Percentiles rank a stretch among this genome's conserved stretches.
Evolutionary conservation across 2,888 invertebrate species (phyloP).

Genomic region (Amiota mariae): DNA sequence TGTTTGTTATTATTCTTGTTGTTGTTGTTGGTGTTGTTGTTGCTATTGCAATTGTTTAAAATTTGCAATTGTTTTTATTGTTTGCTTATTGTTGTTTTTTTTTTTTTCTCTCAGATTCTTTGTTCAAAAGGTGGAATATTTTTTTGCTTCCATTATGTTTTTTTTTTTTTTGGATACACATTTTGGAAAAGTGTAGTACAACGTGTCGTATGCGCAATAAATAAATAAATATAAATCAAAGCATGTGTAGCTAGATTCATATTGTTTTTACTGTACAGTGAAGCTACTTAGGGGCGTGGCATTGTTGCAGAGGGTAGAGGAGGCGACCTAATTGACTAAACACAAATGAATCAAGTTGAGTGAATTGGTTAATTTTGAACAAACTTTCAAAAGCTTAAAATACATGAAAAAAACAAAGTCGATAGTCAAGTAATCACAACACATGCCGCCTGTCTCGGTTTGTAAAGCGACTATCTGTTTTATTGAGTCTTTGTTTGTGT

Average conservation of each 20-base stretch:
- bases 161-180: no score
- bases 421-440: conserved; percentile 25
- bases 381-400: conserved; percentile 21
- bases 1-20: conserved; percentile 28
- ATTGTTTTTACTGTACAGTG: no score
- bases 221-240: conserved; percentile 37
- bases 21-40: conserved; percentile 34
- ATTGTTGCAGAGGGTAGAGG: conserved; percentile 31
- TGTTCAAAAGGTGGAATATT: conserved; percentile 25
- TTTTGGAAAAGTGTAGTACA: conserved; percentile 39
- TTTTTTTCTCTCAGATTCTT: neutral
- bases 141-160: no score
- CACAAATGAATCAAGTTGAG: no score
- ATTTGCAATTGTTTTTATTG: conserved; percentile 27
- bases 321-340: no score
- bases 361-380: no score
- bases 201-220: conserved; percentile 60
- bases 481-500: neutral
- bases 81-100: neutral
- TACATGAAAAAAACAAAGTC: conserved; percentile 32
- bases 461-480: conserved; percentile 15
- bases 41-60: conserved; percentile 26
- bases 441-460: conserved; percentile 13
- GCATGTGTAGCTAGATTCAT: no score
- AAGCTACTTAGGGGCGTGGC: conserved; percentile 43